These are phyloP conservation scores for Apteryx owenii DNA, from an alignment of 2,113 vertebrate species.

Conservation along the genomic window DNA sequence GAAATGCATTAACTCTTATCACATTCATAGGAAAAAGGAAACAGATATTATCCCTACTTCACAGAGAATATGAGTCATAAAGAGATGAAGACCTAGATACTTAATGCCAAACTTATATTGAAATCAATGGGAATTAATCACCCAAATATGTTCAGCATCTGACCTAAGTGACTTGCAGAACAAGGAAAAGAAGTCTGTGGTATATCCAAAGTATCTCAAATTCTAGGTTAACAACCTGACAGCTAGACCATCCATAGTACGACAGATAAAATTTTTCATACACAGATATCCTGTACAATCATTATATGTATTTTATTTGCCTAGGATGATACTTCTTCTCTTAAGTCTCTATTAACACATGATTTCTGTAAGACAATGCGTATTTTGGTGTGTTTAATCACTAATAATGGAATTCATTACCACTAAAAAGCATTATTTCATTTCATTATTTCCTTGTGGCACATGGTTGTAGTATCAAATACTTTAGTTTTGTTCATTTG, in stretches of 20 bases:
- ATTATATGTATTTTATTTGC: neutral
- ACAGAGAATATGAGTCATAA: neutral
- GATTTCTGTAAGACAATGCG: neutral
- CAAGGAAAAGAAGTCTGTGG: neutral
- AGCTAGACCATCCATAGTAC: rapidly evolving
- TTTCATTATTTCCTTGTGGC: neutral
- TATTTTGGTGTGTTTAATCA: neutral
- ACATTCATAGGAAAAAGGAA: neutral
- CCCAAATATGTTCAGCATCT: neutral
- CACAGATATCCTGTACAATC: neutral
- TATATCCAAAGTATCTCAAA: neutral
- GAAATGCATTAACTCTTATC: neutral
- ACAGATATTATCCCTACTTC: neutral
- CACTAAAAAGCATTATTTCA: rapidly evolving
- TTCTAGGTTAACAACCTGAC: neutral
- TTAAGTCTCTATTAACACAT: neutral
- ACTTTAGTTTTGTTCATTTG: neutral
- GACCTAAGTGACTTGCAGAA: neutral
- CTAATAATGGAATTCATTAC: neutral
- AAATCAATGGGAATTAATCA: neutral
- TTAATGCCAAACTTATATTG: neutral
- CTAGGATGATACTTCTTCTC: neutral
- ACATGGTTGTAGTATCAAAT: neutral
- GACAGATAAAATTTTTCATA: neutral
- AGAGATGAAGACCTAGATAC: neutral